A percentile compares a stretch with the other conserved stretches of the same genome.
Evolutionary conservation across 2,797 vertebrate genomes (phyloP).

Genomic region (Paguma larvata): DNA sequence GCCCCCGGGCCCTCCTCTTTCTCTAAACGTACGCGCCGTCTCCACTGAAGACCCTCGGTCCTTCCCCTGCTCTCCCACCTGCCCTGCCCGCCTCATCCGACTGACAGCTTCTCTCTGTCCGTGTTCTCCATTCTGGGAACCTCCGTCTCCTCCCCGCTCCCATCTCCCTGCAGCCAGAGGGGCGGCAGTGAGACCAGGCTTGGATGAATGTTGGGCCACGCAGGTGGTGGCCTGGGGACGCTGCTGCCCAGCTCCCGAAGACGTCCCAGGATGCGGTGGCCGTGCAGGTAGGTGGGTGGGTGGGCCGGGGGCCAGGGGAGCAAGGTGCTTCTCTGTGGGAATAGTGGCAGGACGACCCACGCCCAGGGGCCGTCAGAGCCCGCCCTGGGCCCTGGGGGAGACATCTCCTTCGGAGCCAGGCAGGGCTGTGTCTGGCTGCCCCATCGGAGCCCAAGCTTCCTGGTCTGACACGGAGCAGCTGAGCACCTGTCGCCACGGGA

Average conservation of each 20-base stretch:
- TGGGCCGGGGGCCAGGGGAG: not conserved
- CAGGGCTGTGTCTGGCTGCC: fast-evolving
- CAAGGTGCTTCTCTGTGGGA: not conserved
- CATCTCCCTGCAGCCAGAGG: not conserved
- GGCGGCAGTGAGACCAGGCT: not conserved
- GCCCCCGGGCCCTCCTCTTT: not conserved
- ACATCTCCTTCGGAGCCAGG: not conserved
- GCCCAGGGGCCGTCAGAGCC: not conserved
- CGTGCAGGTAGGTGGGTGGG: not conserved
- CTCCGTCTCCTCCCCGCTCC: not conserved
- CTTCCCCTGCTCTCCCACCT: not conserved
- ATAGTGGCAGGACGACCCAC: too few species aligned
- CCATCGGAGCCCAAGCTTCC: fast-evolving
- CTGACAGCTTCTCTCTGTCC: too few species aligned
- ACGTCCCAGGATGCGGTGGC: not conserved
- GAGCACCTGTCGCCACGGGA: fast-evolving
- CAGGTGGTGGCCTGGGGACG: not conserved
- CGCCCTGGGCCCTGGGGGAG: not conserved
- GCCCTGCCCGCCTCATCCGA: not conserved
- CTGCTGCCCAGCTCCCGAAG: not conserved
- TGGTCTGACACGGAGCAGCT: not conserved
- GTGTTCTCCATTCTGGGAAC: not conserved
- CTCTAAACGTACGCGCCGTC: not conserved
- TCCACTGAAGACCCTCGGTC: not conserved
- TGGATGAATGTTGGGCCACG: fast-evolving